Conservation (phyloP, 2,113 vertebrate species). For the Hirundichthys speculiger region DNA sequence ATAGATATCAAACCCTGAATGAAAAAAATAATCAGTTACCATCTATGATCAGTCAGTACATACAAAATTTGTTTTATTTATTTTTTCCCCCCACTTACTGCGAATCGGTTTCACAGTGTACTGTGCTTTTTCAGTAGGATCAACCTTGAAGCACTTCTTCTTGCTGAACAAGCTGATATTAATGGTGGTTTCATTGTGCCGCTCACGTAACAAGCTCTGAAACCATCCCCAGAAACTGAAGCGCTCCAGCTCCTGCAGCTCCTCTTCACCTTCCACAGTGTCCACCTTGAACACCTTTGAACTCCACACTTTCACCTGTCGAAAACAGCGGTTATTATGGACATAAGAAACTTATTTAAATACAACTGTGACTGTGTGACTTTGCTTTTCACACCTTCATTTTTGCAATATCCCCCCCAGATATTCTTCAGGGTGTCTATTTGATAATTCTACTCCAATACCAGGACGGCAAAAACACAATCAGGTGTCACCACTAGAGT, state of each 20-base stretch:
- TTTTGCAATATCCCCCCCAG: too few species aligned
- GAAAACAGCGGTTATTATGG: too few species aligned
- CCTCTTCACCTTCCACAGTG: constrained; percentile 87
- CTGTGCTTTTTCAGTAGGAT: constrained; percentile 68
- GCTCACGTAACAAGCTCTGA: constrained; percentile 85
- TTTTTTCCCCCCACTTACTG: constrained; percentile 82
- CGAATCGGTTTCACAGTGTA: constrained; percentile 82
- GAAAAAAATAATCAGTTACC: constrained; percentile 9
- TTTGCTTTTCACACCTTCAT: too few species aligned
- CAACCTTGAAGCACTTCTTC: constrained; percentile 91
- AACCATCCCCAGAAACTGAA: constrained; percentile 84
- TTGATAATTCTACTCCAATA: too few species aligned
- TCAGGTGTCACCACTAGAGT: too few species aligned
- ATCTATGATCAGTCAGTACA: background rate
- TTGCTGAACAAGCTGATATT: constrained; percentile 86
- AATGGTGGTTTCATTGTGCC: constrained; percentile 89
- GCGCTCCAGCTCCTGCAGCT: constrained; percentile 87
- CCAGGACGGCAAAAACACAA: too few species aligned
- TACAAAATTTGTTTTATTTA: background rate
- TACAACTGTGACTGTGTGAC: too few species aligned
- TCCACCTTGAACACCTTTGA: constrained; percentile 84
- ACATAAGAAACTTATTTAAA: too few species aligned
- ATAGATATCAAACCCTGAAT: constrained; percentile 90
- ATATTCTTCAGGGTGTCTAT: too few species aligned
- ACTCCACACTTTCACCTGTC: constrained; percentile 89